Percentiles rank a stretch among this genome's conserved stretches.
phyloP scores from a whole-genome alignment of 53 echinoderm and acorn worm genomes.

The Temnopleurus reevesii region DNA sequence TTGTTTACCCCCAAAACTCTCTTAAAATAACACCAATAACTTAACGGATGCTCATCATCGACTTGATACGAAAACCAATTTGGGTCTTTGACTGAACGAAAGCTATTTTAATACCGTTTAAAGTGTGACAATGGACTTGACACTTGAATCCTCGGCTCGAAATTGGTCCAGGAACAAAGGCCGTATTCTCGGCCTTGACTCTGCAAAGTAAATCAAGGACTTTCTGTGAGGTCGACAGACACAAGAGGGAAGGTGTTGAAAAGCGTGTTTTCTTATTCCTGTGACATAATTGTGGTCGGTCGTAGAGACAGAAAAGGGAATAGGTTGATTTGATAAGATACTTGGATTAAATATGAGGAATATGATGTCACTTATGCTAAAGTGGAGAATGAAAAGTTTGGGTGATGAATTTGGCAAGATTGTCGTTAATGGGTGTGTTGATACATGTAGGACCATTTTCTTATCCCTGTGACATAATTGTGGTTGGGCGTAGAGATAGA shows the following conservation, averaged over 20 bases:
- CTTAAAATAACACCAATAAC: constrained; percentile 16
- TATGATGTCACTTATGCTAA: neutral
- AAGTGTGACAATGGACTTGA: constrained; percentile 31
- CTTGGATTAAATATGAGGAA: too few species aligned
- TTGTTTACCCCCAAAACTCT: neutral
- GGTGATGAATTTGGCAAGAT: neutral
- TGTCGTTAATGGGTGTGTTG: neutral
- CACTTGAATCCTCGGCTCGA: constrained; percentile 7
- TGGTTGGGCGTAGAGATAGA: neutral
- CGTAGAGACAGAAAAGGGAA: neutral
- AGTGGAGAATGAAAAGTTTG: neutral
- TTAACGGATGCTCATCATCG: constrained; percentile 3
- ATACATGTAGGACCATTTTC: constrained; percentile 19
- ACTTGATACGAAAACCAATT: constrained; percentile 18
- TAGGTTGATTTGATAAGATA: neutral
- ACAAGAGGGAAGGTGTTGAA: constrained; percentile 21
- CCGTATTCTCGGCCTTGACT: constrained; percentile 18
- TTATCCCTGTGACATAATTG: constrained; percentile 32
- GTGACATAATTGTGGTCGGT: constrained; percentile 30
- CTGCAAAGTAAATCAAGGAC: constrained; percentile 21
- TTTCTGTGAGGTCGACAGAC: neutral
- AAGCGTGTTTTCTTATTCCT: constrained; percentile 22
- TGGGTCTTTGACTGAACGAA: neutral
- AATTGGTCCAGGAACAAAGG: constrained; percentile 17
- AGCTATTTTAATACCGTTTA: constrained; percentile 12